These are phyloP conservation scores for Leptinotarsa texana DNA, from an alignment of 1,140 invertebrate species.

Conservation along the genomic window DNA sequence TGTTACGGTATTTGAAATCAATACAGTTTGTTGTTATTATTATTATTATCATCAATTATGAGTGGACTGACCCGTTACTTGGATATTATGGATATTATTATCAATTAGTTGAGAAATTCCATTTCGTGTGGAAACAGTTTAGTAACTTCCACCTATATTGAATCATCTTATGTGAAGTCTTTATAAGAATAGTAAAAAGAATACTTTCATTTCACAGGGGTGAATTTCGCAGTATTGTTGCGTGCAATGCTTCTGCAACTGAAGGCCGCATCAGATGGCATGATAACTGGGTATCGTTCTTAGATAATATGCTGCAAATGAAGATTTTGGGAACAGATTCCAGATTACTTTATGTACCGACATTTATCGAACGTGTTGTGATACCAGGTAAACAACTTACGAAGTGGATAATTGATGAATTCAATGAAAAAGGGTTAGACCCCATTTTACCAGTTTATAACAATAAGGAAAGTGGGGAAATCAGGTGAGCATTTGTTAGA, in stretches of 20 bases:
- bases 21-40: no score
- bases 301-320: conserved; percentile 92
- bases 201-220: conserved; percentile 53
- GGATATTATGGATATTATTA: no score
- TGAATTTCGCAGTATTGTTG: conserved; percentile 66
- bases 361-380: conserved; percentile 75
- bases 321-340: conserved; percentile 75
- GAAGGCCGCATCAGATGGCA: conserved; percentile 67
- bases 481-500: conserved; percentile 22
- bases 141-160: no score
- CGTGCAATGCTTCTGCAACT: conserved; percentile 51
- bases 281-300: conserved; percentile 88
- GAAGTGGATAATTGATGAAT: conserved; percentile 51
- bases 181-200: no score
- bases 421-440: not conserved
- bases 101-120: no score
- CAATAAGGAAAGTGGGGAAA: conserved; percentile 19
- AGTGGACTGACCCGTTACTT: no score
- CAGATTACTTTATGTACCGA: conserved; percentile 79
- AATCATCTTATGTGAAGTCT: no score
- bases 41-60: no score
- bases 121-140: no score
- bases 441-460: conserved; percentile 24
- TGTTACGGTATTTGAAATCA: no score
- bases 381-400: conserved; percentile 76